phyloP scores from a whole-genome alignment of 2,113 vertebrate species.

The Maccullochella peelii region DNA sequence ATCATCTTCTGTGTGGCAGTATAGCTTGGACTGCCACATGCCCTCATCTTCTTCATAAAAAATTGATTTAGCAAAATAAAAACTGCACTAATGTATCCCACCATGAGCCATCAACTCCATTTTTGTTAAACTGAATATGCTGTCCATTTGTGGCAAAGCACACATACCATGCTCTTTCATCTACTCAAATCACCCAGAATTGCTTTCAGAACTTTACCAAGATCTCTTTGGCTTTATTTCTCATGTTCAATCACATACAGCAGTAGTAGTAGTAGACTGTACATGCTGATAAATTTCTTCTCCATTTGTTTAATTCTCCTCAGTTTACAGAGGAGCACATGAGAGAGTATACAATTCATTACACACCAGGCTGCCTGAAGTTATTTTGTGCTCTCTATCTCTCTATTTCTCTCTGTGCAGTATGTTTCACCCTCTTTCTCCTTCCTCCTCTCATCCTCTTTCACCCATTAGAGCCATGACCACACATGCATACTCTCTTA shows the following conservation, averaged over 20 bases:
- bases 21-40: neutral
- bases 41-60: conserved; percentile 14
- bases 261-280: neutral
- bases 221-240: conserved; percentile 10
- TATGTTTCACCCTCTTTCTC: conserved; percentile 2
- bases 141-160: conserved; percentile 11
- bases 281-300: conserved; percentile 8
- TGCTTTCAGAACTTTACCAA: neutral
- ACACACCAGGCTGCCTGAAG: conserved; percentile 16
- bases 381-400: conserved; percentile 14
- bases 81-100: neutral
- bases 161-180: conserved; percentile 40
- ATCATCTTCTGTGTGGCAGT: conserved; percentile 8
- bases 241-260: neutral
- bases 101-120: neutral
- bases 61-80: neutral
- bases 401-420: neutral
- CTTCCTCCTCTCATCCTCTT: conserved; percentile 36
- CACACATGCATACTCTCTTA: conserved; percentile 35
- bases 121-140: conserved; percentile 27
- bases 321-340: neutral
- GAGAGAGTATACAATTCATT: neutral
- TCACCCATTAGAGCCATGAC: conserved; percentile 31
- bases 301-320: neutral
- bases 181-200: conserved; percentile 6